Base-by-base conservation (phyloP, 1,140 invertebrate species). In the Meloidogyne chitwoodi region DNA sequence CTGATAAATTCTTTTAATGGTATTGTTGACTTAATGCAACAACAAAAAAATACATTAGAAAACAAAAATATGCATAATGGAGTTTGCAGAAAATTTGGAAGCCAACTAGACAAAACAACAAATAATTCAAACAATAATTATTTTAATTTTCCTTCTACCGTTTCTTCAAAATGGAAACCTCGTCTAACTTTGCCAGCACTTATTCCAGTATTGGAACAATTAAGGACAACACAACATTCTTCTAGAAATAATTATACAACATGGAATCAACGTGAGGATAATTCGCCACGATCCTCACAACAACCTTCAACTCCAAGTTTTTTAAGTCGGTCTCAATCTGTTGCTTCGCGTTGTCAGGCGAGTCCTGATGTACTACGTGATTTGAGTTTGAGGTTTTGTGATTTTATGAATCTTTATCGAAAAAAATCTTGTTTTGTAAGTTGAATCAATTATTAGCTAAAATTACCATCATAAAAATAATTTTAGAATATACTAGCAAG, bases 91-190 rank as follows among this genome's bases (percentile, higher is more conserved):
- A 56, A 56, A 56, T 56, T n/a, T 22, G 48, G n/a, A 56, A n/a
- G 10, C n/a, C 48, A 56, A 14, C 19, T 56, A n/a, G n/a, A 56
- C 4, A n/a, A 56, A 56, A 6, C 16, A 48, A 19, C 19, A 22
- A 56, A n/a, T 19, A 19, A 48, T 48, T 19, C 44, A 19, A 19
- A 0, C 2, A 48, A 48, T 56, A 56, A 56, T 56, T 56, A 56
- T 56, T 56, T 56, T 56, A 56, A 56, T 56, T 56, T 56, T 56
- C 48, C 48, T n/a, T 56, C 48, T n/a, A 56, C 48, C 0, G 48
- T 56, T n/a, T 56, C 48, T 14, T n/a, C 48, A n/a, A 70, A 70
- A 44, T 70, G 68, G 68, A 41, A 56, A 27, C 68, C 68, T 19
- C 68, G 68, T 12, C 16, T 70, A 24, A 70, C 68, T 12, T 44